phyloP scores from a whole-genome alignment of 2,888 invertebrate species.

The Monopis laevigella region DNA sequence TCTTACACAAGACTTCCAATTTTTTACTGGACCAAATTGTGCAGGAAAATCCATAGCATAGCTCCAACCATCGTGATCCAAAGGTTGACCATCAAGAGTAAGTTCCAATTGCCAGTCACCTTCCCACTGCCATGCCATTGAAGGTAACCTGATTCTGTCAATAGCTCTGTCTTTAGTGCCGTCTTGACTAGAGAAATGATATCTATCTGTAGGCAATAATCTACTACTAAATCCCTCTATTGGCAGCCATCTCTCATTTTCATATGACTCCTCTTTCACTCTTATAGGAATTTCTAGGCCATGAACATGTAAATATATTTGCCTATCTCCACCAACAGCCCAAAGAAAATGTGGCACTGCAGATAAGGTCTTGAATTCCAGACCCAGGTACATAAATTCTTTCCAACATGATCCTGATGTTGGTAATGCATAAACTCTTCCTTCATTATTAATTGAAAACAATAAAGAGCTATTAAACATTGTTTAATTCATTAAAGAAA shows the following conservation, averaged over 20 bases:
- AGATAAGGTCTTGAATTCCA: constrained; percentile 90
- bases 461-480: constrained; percentile 75
- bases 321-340: constrained; percentile 93
- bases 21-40: constrained; percentile 80
- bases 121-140: constrained; percentile 98
- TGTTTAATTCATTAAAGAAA: no score
- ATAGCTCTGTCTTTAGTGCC: constrained; percentile 82
- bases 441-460: constrained; percentile 88
- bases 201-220: constrained; percentile 88
- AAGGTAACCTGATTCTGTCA: constrained; percentile 85
- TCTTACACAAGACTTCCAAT: constrained; percentile 91
- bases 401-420: constrained; percentile 86
- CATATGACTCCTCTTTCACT: constrained; percentile 89
- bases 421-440: constrained; percentile 85
- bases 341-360: constrained; percentile 87
- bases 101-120: constrained; percentile 91
- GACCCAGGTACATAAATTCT: constrained; percentile 84
- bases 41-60: constrained; percentile 93
- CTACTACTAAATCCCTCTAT: constrained; percentile 86
- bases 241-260: constrained; percentile 95
- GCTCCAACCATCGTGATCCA: constrained; percentile 93
- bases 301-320: constrained; percentile 91
- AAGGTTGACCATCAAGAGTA: constrained; percentile 83
- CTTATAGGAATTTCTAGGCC: constrained; percentile 90
- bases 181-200: constrained; percentile 85